These are phyloP conservation scores for Pogonophryne albipinna DNA, from an alignment of 2,797 vertebrate species.

Conservation along the genomic window DNA sequence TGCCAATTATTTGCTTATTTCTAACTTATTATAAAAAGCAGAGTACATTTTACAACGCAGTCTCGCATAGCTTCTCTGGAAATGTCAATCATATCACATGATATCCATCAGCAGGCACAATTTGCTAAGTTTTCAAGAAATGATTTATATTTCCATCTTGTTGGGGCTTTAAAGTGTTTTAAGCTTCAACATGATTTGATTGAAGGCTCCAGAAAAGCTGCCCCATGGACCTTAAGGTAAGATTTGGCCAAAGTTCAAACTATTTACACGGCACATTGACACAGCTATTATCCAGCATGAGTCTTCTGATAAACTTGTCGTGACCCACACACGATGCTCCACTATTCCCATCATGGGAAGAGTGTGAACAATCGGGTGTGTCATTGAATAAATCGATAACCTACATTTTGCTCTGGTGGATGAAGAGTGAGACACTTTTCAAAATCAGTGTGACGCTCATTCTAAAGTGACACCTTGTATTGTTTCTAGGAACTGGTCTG, in stretches of 20 bases:
- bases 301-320: not conserved
- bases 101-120: not conserved
- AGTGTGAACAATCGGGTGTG: conserved; percentile 13
- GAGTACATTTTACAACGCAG: not conserved
- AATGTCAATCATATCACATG: not conserved
- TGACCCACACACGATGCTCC: not conserved
- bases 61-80: not conserved
- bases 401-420: conserved; percentile 28
- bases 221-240: not conserved
- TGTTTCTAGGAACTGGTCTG: conserved; percentile 19
- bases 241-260: not conserved
- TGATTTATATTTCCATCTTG: not conserved
- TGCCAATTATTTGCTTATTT: not conserved
- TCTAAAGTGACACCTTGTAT: conserved; percentile 5
- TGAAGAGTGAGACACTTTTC: conserved; percentile 16
- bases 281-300: not conserved
- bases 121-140: not conserved
- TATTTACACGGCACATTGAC: conserved; percentile 4
- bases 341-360: conserved; percentile 23
- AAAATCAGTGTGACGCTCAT: conserved; percentile 17
- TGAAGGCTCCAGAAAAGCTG: not conserved
- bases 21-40: not conserved
- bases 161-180: not conserved
- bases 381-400: conserved; percentile 42
- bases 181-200: not conserved